These are phyloP conservation scores for Nephrotoma guestfalica DNA, from an alignment of 2,888 invertebrate genomes.

Conservation along the genomic window DNA sequence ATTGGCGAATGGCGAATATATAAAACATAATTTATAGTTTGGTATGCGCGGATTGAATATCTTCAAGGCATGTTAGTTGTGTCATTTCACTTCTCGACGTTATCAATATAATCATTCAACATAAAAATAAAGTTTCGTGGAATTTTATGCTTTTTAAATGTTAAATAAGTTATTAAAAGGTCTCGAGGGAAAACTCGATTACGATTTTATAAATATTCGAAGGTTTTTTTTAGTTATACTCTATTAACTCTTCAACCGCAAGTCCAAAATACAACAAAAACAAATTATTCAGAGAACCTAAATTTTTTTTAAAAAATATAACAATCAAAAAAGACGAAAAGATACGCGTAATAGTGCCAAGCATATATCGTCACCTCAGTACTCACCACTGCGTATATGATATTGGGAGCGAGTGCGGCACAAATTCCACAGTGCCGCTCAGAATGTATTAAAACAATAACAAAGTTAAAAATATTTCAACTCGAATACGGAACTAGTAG, in stretches of 20 bases:
- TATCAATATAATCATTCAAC: background rate
- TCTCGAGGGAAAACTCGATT: background rate
- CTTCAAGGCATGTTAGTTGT: background rate
- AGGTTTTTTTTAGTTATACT: background rate
- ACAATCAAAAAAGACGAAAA: background rate
- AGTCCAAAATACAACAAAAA: background rate
- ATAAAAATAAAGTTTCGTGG: background rate
- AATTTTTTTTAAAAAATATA: background rate
- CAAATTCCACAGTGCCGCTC: no score
- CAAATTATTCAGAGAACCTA: background rate
- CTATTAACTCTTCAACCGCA: background rate
- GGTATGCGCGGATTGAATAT: background rate
- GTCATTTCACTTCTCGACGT: background rate
- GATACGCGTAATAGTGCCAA: background rate
- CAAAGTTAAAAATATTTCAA: no score
- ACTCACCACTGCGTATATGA: no score
- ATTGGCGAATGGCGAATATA: background rate
- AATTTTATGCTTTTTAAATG: background rate
- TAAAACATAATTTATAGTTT: background rate
- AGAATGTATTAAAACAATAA: no score
- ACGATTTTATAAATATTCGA: background rate
- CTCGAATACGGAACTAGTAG: no score
- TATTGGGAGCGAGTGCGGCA: no score
- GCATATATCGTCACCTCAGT: no score
- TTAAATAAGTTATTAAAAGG: background rate